A percentile compares a stretch with the other conserved stretches of the same genome.
Evolutionary conservation across 2,888 invertebrate species (phyloP).

Genomic region (Drosophila longiperda): DNA sequence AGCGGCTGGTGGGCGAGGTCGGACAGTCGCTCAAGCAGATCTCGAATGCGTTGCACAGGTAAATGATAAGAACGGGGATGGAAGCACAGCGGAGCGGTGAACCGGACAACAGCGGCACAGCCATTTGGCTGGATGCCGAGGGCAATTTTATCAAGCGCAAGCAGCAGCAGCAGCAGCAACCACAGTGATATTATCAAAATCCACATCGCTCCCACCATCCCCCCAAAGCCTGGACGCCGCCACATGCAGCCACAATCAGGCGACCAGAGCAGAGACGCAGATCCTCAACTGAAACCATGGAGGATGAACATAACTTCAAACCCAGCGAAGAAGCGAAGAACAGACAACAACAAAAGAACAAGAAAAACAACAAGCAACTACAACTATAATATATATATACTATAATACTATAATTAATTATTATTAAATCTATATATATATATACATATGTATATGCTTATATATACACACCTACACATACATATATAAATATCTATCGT

Average conservation of each 20-base stretch:
- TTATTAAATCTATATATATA: slow-evolving; percentile 50
- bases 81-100: slow-evolving; percentile 57
- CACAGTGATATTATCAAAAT: slow-evolving; percentile 34
- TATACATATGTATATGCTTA: slow-evolving; percentile 47
- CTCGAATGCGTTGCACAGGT: slow-evolving; percentile 85
- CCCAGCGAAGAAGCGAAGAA: slow-evolving; percentile 68
- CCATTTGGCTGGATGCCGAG: slow-evolving; percentile 82
- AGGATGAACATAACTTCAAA: slow-evolving; percentile 63
- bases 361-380: slow-evolving; percentile 40
- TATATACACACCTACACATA: slow-evolving; percentile 40
- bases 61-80: slow-evolving; percentile 84
- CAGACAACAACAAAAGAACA: slow-evolving; percentile 15
- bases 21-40: slow-evolving; percentile 85
- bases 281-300: slow-evolving; percentile 18
- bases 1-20: slow-evolving; percentile 89
- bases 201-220: slow-evolving; percentile 61
- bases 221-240: slow-evolving; percentile 29
- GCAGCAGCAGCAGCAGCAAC: slow-evolving; percentile 25
- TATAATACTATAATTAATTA: slow-evolving; percentile 59
- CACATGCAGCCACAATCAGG: slow-evolving; percentile 5
- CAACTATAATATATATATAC: slow-evolving; percentile 59
- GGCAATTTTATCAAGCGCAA: slow-evolving; percentile 83
- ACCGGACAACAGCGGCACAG: slow-evolving; percentile 59
- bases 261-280: slow-evolving; percentile 17
- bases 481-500: slow-evolving; percentile 31